phyloP scores from a whole-genome alignment of 2,888 invertebrate species.

The Acanthopleura granulata region DNA sequence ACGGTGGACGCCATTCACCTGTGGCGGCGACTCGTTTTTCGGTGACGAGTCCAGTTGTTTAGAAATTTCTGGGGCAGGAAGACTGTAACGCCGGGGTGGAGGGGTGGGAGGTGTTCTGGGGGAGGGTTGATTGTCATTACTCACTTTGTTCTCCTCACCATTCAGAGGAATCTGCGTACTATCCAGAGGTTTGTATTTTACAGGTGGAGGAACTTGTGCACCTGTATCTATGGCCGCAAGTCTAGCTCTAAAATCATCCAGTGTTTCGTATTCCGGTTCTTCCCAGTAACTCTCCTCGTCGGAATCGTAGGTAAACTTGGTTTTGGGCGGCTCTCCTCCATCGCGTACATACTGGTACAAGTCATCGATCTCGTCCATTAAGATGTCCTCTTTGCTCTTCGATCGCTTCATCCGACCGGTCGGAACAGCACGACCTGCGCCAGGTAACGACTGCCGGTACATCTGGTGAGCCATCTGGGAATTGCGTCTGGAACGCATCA shows the following conservation, averaged over 20 bases:
- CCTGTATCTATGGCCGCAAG: conserved; percentile 49
- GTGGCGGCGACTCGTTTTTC: conserved; percentile 10
- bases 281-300: conserved; percentile 67
- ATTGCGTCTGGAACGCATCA: conserved; percentile 20
- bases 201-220: conserved; percentile 43
- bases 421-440: neutral
- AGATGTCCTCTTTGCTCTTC: conserved; percentile 79
- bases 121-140: neutral
- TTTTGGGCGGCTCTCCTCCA: conserved; percentile 84
- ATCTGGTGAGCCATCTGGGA: neutral
- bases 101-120: conserved; percentile 34
- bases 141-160: conserved; percentile 18
- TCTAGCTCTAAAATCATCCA: conserved; percentile 56
- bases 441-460: neutral
- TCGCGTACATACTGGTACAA: conserved; percentile 96
- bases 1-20: conserved; percentile 13
- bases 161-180: conserved; percentile 23
- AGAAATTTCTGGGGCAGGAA: conserved; percentile 25
- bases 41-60: neutral
- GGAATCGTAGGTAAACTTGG: conserved; percentile 55
- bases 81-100: conserved; percentile 41
- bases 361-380: conserved; percentile 90
- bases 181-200: conserved; percentile 48
- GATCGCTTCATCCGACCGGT: conserved; percentile 37
- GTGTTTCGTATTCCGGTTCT: conserved; percentile 64